Percentiles rank a stretch among this genome's conserved stretches.
Conservation (phyloP, 2,888 invertebrate species). For the Troides helena region DNA sequence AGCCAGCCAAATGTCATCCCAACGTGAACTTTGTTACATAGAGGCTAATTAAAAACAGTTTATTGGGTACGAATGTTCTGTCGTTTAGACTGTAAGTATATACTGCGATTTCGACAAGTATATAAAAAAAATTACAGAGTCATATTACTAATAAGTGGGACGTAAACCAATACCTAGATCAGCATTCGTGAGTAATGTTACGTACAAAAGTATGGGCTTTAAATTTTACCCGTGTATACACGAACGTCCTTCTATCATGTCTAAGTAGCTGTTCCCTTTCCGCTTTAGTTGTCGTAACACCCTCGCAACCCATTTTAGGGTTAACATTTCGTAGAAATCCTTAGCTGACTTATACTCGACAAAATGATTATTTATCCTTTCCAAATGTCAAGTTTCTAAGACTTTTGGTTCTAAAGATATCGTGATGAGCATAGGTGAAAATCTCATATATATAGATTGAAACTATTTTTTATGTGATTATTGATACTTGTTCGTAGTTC, state of each 20-base stretch:
- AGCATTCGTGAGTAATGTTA: neutral
- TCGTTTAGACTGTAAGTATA: slow-evolving; percentile 4
- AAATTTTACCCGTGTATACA: neutral
- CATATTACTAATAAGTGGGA: slow-evolving; percentile 1
- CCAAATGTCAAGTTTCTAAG: too few relatives aligned
- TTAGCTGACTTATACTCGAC: too few relatives aligned
- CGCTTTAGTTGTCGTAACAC: too few relatives aligned
- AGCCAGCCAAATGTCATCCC: slow-evolving; percentile 32
- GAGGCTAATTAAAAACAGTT: slow-evolving; percentile 35
- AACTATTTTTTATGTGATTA: too few relatives aligned
- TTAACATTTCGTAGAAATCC: too few relatives aligned
- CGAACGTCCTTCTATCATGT: neutral
- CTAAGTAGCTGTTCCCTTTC: neutral
- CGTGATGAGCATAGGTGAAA: too few relatives aligned
- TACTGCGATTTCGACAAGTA: slow-evolving; percentile 3
- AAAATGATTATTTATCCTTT: too few relatives aligned
- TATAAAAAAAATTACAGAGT: slow-evolving; percentile 4
- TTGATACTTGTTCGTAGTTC: neutral
- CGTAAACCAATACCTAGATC: neutral
- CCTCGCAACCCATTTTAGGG: too few relatives aligned
- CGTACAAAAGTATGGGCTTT: neutral
- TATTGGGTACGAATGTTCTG: slow-evolving; percentile 18
- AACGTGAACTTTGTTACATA: slow-evolving; percentile 33
- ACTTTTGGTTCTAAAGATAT: too few relatives aligned
- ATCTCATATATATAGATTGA: too few relatives aligned